Percentiles rank a stretch among this genome's conserved stretches.
phyloP scores from a whole-genome alignment of 35 echinoderm and acorn worm genomes.

The Apostichopus japonicus region DNA sequence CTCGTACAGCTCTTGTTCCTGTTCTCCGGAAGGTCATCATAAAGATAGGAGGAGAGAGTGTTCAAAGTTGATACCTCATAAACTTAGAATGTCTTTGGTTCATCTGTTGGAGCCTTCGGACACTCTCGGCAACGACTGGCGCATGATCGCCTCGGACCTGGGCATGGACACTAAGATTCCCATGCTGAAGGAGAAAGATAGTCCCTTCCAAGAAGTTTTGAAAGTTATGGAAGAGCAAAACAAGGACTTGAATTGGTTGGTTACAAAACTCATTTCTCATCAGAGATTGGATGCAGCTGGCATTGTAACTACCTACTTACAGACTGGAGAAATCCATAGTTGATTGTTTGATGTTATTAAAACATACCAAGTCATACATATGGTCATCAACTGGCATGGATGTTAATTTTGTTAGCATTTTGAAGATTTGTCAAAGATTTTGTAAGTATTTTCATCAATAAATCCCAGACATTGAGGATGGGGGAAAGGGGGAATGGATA shows the following conservation, averaged over 20 bases:
- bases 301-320: slow-evolving; percentile 36
- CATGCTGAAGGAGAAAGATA: slow-evolving; percentile 43
- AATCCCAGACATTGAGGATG: too few species aligned
- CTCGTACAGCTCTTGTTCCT: neutral
- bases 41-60: neutral
- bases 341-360: neutral
- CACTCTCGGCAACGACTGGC: slow-evolving; percentile 82
- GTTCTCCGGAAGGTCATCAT: neutral
- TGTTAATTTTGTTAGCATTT: too few species aligned
- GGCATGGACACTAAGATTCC: slow-evolving; percentile 67
- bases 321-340: slow-evolving; percentile 18
- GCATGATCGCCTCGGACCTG: slow-evolving; percentile 73
- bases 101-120: slow-evolving; percentile 63
- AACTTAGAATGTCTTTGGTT: slow-evolving; percentile 29
- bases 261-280: slow-evolving; percentile 29
- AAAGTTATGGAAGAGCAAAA: slow-evolving; percentile 63
- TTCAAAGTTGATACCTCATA: slow-evolving; percentile 21
- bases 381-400: too few species aligned
- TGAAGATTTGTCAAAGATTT: too few species aligned
- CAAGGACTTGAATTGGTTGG: slow-evolving; percentile 71
- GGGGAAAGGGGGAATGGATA: too few species aligned
- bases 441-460: too few species aligned
- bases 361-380: too few species aligned
- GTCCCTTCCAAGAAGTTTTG: slow-evolving; percentile 62
- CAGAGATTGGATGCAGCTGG: slow-evolving; percentile 74